A percentile compares a stretch with the other conserved stretches of the same genome.
These are phyloP conservation scores for Norana najaformis DNA, from an alignment of 2,888 invertebrate species.

Conservation along the genomic window DNA sequence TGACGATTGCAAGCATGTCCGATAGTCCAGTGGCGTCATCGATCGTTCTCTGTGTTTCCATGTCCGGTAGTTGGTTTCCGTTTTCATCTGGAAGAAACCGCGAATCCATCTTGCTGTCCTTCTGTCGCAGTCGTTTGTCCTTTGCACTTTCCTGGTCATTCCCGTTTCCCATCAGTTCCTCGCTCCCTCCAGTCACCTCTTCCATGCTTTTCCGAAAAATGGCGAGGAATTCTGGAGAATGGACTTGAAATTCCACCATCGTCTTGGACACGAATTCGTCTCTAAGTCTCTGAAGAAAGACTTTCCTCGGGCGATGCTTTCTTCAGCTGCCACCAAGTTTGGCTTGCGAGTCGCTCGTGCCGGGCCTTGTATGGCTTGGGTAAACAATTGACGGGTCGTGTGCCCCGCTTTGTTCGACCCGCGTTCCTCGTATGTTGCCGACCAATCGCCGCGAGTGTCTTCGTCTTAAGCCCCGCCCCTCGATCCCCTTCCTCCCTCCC, in stretches of 20 bases:
- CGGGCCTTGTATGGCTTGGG: background rate
- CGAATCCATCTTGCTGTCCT: background rate
- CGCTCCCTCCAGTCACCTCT: background rate
- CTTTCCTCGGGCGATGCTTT: background rate
- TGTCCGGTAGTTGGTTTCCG: background rate
- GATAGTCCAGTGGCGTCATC: background rate
- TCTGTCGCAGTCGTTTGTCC: background rate
- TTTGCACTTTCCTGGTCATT: background rate
- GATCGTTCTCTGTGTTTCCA: background rate
- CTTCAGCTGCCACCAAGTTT: background rate
- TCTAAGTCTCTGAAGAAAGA: background rate
- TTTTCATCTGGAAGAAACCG: background rate
- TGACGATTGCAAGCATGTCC: background rate
- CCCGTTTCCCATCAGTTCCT: background rate
- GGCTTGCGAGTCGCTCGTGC: constrained; percentile 19
- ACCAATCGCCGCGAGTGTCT: background rate
- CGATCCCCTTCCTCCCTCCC: background rate
- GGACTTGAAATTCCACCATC: constrained; percentile 19
- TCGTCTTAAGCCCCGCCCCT: constrained; percentile 3
- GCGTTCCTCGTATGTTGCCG: background rate
- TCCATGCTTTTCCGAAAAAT: background rate
- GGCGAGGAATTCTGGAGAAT: background rate
- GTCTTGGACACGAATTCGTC: background rate
- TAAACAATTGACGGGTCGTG: background rate
- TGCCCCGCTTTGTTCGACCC: background rate